Evolutionary conservation across 2,888 invertebrate genomes (phyloP), one percentile per base, ranked within the genome.

Genomic region (Latheticus oryzae): DNA sequence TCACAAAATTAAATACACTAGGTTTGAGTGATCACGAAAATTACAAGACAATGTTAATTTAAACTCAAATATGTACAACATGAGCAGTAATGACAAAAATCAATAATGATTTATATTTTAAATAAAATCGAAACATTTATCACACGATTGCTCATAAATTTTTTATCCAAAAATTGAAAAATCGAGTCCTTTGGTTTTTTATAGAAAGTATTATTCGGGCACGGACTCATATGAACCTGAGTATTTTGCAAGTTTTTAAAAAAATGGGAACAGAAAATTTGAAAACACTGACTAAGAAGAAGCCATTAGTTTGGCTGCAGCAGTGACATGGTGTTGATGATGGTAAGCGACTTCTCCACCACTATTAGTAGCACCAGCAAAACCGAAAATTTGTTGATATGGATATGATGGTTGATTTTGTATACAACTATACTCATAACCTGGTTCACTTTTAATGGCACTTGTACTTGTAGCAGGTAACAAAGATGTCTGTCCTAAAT

Each of bases 261-360:
- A 11, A 15, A 32, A 28, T 24, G 19, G 8, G n/a, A n/a, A n/a
- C n/a, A n/a, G n/a, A n/a, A n/a, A n/a, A n/a, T 9, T 37, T 19
- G 2, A 17, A 37, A 23, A 23, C 23, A 5, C 1, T 38, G 56
- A 58, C 60, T 88, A 91, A 78, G 91, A 90, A 52, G 91, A 90
- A 5, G 91, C 91, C 86, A 92, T 89, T 61, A 91, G 81, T 76
- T 91, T 91, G 52, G 91, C 90, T 57, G 91, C 89, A 60, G 90
- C 90, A 26, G 91, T 90, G 62, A 91, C 91, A 80, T 91, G 91
- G 74, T 91, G 90, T 76, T 91, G 91, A 79, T 91, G 91, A 74
- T 91, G 89, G 78, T 90, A 90, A 16, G 90, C 88, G 60, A 87
- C 83, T 62, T 90, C 90, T 33, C 84, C 80, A 51, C 65, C 69